Percentiles rank a stretch among this genome's conserved stretches.
phyloP scores from a whole-genome alignment of 2,888 invertebrate species.

The Acanthosepion pharaonis region DNA sequence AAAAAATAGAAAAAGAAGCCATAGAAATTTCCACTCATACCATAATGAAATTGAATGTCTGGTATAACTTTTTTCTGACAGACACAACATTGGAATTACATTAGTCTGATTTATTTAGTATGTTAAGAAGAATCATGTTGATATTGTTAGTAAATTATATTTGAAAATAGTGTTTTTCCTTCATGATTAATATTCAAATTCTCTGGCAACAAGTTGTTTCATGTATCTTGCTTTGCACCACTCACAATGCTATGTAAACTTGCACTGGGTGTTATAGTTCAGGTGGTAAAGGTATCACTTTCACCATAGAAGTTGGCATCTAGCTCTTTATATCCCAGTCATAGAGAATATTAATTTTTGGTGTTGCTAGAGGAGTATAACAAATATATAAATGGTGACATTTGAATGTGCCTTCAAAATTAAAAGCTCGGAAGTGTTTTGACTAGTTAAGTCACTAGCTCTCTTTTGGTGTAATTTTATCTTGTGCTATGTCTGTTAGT shows the following conservation, averaged over 20 bases:
- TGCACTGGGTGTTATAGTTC: not conserved
- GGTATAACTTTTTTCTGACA: constrained; percentile 2
- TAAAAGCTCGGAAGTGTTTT: not conserved
- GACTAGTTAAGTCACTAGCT: not conserved
- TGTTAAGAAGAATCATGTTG: not conserved
- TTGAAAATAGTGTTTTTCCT: not conserved
- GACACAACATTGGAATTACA: constrained; percentile 17
- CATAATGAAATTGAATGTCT: constrained; percentile 33
- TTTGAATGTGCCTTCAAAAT: not conserved
- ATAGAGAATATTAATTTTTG: not conserved
- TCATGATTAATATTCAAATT: not conserved
- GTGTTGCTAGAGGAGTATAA: not conserved
- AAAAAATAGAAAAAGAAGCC: not conserved
- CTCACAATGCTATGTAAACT: not conserved
- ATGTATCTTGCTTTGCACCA: not conserved
- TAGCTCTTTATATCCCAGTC: not conserved
- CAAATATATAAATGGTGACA: not conserved
- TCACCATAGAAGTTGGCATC: not conserved
- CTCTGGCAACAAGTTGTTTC: not conserved
- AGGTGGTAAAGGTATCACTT: not conserved
- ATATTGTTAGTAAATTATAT: not conserved
- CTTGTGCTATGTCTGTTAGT: no score
- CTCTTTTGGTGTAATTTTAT: not conserved
- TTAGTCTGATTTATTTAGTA: not conserved
- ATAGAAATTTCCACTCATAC: not conserved